Evolutionary conservation across 2,888 invertebrate genomes (phyloP), one percentile per base, ranked within the genome.

Genomic region (Anthophora plumipes): DNA sequence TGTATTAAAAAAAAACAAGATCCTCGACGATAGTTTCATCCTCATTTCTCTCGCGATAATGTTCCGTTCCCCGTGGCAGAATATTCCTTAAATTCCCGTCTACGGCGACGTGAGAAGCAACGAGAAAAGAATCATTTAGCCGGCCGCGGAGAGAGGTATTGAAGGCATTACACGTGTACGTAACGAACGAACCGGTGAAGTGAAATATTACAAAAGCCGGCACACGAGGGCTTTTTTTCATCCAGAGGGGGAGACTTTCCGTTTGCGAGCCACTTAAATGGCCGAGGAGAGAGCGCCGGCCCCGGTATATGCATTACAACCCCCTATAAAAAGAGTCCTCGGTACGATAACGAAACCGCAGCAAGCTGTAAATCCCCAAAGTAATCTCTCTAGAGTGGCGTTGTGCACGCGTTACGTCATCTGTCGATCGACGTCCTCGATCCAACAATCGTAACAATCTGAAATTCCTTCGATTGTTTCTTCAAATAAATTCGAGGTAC

Each of bases 181-280:
- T 74, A 83, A 86, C 71, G 79, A 85, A 81, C 74, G 63, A 69
- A 67, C 60, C 66, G 61, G 31, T 70, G 57, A 79, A 83, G 77
- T 75, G 83, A 85, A 86, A 83, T 86, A 80, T 81, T 68, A 81
- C 75, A 87, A 83, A 82, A 84, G 79, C 70, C 71, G 37, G 57
- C 67, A 25, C 76, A 50, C 60, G 64, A 61, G 69, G 71, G 81
- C 74, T 86, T 81, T 84, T 81, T 84, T 85, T 82, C 82, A 74
- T 83, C 50, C 64, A 41, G 60, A 73, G 74, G 80, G 70, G 64
- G 67, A 83, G 70, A 54, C 73, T 87, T 85, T 81, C 75, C 79
- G 80, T 83, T 87, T 79, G 80, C 73, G 77, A 81, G 76, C 79
- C 75, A 83, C 81, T 85, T 85, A 85, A 85, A 83, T 83, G 73